phyloP scores from a whole-genome alignment of 1,140 invertebrate genomes.

The Papilio polyxenes region DNA sequence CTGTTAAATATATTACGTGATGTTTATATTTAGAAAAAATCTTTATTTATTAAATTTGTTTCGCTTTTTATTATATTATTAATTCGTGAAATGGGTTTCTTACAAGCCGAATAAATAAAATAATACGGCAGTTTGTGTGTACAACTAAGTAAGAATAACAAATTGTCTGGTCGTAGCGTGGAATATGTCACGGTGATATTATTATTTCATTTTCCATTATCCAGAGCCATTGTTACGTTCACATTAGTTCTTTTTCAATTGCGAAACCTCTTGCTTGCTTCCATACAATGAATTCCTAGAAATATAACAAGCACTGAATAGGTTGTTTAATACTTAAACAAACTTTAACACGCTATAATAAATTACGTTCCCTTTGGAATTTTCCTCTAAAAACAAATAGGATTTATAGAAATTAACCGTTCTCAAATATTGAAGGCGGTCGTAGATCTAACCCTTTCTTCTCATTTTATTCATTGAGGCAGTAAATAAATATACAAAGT shows the following conservation, averaged over 20 bases:
- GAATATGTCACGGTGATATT: constrained; percentile 20
- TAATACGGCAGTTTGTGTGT: not conserved
- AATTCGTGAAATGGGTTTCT: not conserved
- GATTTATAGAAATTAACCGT: constrained; percentile 3
- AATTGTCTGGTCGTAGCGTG: constrained; percentile 22
- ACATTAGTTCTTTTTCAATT: constrained; percentile 37
- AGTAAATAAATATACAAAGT: constrained; percentile 9
- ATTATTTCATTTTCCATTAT: constrained; percentile 31
- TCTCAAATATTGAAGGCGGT: constrained; percentile 21
- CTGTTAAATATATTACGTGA: not conserved
- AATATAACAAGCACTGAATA: constrained; percentile 10
- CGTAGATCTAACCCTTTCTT: constrained; percentile 18
- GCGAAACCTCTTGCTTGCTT: constrained; percentile 23
- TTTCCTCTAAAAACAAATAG: not conserved
- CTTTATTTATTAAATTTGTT: not conserved
- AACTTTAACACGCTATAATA: not conserved
- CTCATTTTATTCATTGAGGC: not conserved
- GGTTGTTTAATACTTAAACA: not conserved
- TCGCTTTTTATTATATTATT: not conserved
- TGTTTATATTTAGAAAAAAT: not conserved
- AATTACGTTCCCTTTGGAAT: not conserved
- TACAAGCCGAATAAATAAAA: constrained; percentile 24
- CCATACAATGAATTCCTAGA: constrained; percentile 24
- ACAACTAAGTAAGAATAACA: constrained; percentile 28
- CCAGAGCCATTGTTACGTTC: constrained; percentile 30